phyloP scores from a whole-genome alignment of 2,888 invertebrate genomes.

The Andricus quercusramuli region DNA sequence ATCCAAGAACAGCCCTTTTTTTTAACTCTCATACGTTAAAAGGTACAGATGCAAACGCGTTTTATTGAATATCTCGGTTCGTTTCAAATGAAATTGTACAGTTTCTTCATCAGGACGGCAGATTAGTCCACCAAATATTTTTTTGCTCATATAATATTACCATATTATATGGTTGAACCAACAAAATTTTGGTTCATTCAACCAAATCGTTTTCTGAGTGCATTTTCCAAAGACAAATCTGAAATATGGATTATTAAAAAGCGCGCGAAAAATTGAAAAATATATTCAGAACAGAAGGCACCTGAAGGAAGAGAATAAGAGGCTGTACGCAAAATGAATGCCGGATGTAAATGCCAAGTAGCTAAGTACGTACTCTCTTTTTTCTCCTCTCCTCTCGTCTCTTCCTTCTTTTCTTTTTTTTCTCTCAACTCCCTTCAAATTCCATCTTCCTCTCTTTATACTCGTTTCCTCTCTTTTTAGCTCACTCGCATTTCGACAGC shows the following conservation, averaged over 20 bases:
- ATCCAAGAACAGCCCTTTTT: no score
- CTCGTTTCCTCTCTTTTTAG: constrained; percentile 46
- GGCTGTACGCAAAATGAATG: constrained; percentile 67
- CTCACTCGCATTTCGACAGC: constrained; percentile 50
- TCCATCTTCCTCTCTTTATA: constrained; percentile 53
- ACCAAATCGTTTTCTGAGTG: no score
- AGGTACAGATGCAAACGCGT: no score
- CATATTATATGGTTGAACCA: no score
- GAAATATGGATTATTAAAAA: neutral
- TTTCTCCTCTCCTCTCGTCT: constrained; percentile 37
- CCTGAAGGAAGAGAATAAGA: constrained; percentile 63
- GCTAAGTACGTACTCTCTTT: constrained; percentile 62
- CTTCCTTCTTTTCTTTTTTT: constrained; percentile 50
- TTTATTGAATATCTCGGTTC: no score
- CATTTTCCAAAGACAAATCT: neutral
- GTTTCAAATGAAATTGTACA: no score
- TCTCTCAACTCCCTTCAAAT: constrained; percentile 32
- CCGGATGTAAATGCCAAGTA: constrained; percentile 70
- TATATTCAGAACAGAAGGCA: constrained; percentile 49
- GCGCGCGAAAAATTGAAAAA: constrained; percentile 10
- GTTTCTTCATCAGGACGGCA: no score
- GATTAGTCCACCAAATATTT: no score
- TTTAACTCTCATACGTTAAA: no score
- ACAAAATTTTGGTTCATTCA: no score
- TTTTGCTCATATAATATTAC: no score